Evolutionary conservation across 2,797 vertebrate species (phyloP).

Genomic region (Acomys russatus): DNA sequence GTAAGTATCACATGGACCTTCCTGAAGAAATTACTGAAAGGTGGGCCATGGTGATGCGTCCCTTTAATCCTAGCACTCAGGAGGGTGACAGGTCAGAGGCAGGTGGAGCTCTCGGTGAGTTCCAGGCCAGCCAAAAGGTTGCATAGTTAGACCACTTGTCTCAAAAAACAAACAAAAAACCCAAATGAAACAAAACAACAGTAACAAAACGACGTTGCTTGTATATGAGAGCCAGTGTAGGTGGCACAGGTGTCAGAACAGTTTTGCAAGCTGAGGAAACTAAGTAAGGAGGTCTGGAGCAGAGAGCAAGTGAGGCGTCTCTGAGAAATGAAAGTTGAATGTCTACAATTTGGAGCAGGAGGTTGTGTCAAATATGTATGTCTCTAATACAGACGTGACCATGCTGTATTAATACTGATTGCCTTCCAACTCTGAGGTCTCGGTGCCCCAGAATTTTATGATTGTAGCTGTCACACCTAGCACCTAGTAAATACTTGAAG

Average conservation of each 20-base stretch:
- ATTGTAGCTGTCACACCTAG: background rate
- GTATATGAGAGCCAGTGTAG: background rate
- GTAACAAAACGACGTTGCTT: background rate
- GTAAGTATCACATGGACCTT: background rate
- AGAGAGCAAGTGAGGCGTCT: background rate
- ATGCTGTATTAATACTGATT: conserved; percentile 10
- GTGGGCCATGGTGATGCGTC: too few relatives aligned
- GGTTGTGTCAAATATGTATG: background rate
- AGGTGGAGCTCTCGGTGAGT: background rate
- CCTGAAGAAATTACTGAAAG: background rate
- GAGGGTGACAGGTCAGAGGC: background rate
- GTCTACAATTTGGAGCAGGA: background rate
- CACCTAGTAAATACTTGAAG: background rate
- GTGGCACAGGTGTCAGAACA: background rate
- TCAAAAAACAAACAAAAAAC: background rate
- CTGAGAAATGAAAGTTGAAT: background rate
- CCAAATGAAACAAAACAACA: background rate
- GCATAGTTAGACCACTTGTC: background rate
- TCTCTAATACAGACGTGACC: background rate
- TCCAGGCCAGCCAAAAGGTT: background rate
- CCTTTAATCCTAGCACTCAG: background rate
- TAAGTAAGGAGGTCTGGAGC: background rate
- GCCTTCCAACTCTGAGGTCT: background rate
- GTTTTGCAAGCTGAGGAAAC: background rate
- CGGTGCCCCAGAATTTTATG: conserved; percentile 23